Base-by-base conservation (phyloP, 1,140 invertebrate species). In the Campoletis sonorensis region DNA sequence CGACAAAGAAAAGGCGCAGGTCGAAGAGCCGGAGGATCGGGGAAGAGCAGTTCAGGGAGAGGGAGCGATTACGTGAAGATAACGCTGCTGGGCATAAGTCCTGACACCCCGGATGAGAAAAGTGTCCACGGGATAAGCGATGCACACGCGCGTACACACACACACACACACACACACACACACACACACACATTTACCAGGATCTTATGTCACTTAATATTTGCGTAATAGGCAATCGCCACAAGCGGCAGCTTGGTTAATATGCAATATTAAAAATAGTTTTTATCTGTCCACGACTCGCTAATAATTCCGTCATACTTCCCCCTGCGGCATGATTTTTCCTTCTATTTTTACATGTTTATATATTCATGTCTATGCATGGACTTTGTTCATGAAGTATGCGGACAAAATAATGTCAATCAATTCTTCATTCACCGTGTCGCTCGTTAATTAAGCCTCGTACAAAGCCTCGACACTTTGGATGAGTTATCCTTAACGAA, bases 1-100 rank as follows among this genome's bases (percentile, higher is more conserved):
- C 13, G 27, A 45, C 4, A 45, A 33, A 27, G 49, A 68, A 51
- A 58, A 51, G 45, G 33, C 51, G 27, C 18, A 45, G 40, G 40
- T 45, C 40, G 40, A 45, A 13, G 40, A 11, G 8, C 40, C 11
- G 5, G 40, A 13, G 5, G 11, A 13, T 45, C 30, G 40, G 1
- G 8, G 40, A 8, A 45, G 40, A 45, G 40, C 5, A 45, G 79
- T 33, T 11, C 0, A 58, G 79, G 37, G 23, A 13, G 64, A 27
- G 49, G 4, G 72, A n/a, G 27, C n/a, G 23, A 30, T 37, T 79
- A 83, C 70, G 79, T 84, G 81, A 37, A 21, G 70, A 82, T 45
- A 45, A 51, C 76, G 73, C 33, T 68, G 45, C n/a, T 21, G 26
- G 68, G 30, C 72, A 75, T 49, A 58, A 1, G 10, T 26, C 72